Base-by-base conservation (phyloP, 2,797 vertebrate species). In the Mareca penelope region DNA sequence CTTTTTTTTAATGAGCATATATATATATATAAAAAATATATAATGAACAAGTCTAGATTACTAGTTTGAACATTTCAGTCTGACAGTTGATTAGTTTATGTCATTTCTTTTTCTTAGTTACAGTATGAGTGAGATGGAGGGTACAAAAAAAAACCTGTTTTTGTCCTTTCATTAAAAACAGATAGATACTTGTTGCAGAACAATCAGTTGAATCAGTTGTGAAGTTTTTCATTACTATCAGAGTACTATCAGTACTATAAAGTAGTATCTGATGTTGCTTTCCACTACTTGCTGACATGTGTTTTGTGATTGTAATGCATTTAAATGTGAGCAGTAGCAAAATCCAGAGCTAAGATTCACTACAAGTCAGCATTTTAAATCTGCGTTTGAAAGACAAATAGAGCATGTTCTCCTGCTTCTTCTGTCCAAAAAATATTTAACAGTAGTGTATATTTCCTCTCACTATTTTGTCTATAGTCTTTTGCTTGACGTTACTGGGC, bases 311-410 rank as follows among this genome's bases (percentile, higher is more conserved):
- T 80, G 79, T 80, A 80, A 59, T n/a, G 42, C 18, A 9, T 83
- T 89, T 92, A 40, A 50, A 69, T 68, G 63, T 63, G 70, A 82
- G 42, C 57, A 39, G 60, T 5, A 40, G 53, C 57, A 88, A 93
- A 90, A 92, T 83, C 81, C 53, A 72, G 84, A 94, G 33, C 39
- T 76, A 75, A 33, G 75, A 80, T 46, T 83, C 42, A 5, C n/a
- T 77, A 5, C 50, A 92, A 80, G 69, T 94, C 92, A 88, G 84
- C 87, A 52, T 80, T 92, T 92, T 85, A 50, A 90, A 23, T 52
- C 65, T 89, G 35, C 29, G 8, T 95, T 92, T 71, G 57, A 80
- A 82, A 64, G 40, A 29, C 75, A 80, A 80, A 70, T 60, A 57
- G 68, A 85, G 37, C 42, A 15, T 61, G n/a, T 77, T 92, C 33